Base-by-base conservation (phyloP, 37 sponge, comb jelly and placozoan species). In the Amphimedon queenslandica region DNA sequence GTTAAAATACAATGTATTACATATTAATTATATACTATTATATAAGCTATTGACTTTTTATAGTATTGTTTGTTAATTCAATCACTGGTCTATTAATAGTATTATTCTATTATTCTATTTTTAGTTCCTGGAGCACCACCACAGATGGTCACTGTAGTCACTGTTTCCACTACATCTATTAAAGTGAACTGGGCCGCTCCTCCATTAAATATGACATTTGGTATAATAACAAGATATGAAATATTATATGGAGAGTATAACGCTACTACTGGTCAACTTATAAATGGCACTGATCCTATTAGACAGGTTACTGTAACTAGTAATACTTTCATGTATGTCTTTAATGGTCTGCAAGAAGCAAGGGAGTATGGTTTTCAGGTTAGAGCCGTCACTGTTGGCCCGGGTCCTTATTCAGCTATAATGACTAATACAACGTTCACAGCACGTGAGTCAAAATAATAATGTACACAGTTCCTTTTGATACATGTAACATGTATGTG, bases 211-310 rank as follows among this genome's bases (percentile, higher is more conserved):
- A 63, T 56, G 28, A 64, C 24, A 58, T 78, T 78, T 73, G 86
- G 86, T 37, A 72, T 78, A 61, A 85, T 85, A 57, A 78, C 58
- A 25, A 31, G 28, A 1, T 85, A 85, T 40, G 80, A 77, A 66
- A 73, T 85, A 3, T 33, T 51, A 41, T 85, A 82, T 57, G 57
- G 58, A n/a, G 13, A 13, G 53, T 47, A 18, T 47, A 13, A 47
- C 13, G 13, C 53, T 47, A 13, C 8, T 47, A 47, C 53, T 47
- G 13, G 8, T 8, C 8, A 8, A 8, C 13, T 47, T 8, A 47
- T 47, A 13, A 13, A 47, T 18, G 53, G 13, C 53, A 47, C 53
- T 18, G 13, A 18, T 47, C 53, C 8, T 8, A 47, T n/a, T n/a
- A n/a, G 13, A 18, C 53, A 47, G 13, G 13, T 8, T 47, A 47